Percentiles rank a stretch among this genome's conserved stretches.
phyloP scores from a whole-genome alignment of 2,888 invertebrate species.

The Drosophila emarginata region DNA sequence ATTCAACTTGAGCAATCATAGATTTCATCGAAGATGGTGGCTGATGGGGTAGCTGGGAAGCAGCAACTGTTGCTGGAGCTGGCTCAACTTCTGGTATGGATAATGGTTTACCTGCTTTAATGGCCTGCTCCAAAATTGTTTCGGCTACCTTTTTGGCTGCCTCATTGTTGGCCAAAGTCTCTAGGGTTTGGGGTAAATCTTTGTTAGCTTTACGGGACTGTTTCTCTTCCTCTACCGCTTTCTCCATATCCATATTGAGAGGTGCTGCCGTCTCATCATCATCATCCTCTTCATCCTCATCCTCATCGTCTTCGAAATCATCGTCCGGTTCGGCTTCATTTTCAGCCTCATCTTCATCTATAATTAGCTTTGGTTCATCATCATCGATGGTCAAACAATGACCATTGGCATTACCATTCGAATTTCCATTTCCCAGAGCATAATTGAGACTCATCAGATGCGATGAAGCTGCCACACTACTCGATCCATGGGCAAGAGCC shows the following conservation, averaged over 20 bases:
- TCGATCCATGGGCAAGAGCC: constrained; percentile 80
- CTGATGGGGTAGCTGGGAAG: neutral
- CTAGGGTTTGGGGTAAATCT: neutral
- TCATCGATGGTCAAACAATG: constrained; percentile 83
- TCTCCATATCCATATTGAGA: constrained; percentile 1
- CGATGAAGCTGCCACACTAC: constrained; percentile 66
- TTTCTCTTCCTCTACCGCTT: constrained; percentile 21
- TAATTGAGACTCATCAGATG: constrained; percentile 47
- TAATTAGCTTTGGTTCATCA: constrained; percentile 83
- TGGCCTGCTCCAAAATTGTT: constrained; percentile 84
- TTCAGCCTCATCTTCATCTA: constrained; percentile 81
- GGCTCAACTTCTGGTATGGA: constrained; percentile 10
- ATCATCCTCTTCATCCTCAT: constrained; percentile 76
- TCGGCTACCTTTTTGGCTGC: constrained; percentile 85
- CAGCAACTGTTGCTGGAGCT: neutral
- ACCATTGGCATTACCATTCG: constrained; percentile 16
- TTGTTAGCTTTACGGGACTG: neutral
- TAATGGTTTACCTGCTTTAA: constrained; percentile 77
- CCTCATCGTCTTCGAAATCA: constrained; percentile 55
- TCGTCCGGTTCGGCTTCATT: constrained; percentile 56
- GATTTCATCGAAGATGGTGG: constrained; percentile 81
- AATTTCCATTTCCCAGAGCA: constrained; percentile 10
- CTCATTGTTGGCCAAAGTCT: constrained; percentile 41
- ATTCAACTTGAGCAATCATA: constrained; percentile 84
- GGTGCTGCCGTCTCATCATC: neutral